Base-by-base conservation (phyloP, 2,113 vertebrate species). In the Dicaeum eximium region DNA sequence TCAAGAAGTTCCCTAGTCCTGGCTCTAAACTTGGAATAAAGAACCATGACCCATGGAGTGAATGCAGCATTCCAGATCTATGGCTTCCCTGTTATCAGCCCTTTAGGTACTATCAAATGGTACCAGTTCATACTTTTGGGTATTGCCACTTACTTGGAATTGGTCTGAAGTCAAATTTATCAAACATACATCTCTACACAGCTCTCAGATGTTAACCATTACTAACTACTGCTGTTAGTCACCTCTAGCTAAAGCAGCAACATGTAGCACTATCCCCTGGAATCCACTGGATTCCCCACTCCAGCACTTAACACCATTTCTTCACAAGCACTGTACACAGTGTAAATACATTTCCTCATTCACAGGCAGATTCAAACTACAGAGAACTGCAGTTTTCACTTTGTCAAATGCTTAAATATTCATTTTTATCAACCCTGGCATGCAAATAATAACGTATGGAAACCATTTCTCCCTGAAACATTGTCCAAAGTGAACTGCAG, bases 401-500 rank as follows among this genome's bases (percentile, higher is more conserved):
- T 91, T 95, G 95, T 65, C 91, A 90, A 95, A 96, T 93, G 87
- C 62, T 93, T 50, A 66, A 21, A 35, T 14, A n/a, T 8, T 23
- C 3, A 28, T 53, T 54, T 75, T 86, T 54, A 90, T 73, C 74
- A 77, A 65, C 20, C 56, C 23, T 25, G 25, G 38, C 40, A 62
- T 42, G 25, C 38, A 51, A 66, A 42, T 30, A 18, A 1, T 22
- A 64, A 80, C 4, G 8, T 44, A 30, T 2, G 6, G 45, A 83
- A 93, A 78, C 6, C n/a, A 56, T 24, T 81, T 79, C 66, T 53
- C 31, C 53, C 67, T 20, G 53, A 82, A 96, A 92, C 90, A 96
- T 45, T 91, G 50, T 80, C 83, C 87, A 97, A 97, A 96, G 94
- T 70, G 73, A 95, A 87, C 35, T 84, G 84, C 88, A 92, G 64